Evolutionary conservation across 37 sponge, comb jelly and placozoan genomes (phyloP).

Genomic region (Spongia lamella): DNA sequence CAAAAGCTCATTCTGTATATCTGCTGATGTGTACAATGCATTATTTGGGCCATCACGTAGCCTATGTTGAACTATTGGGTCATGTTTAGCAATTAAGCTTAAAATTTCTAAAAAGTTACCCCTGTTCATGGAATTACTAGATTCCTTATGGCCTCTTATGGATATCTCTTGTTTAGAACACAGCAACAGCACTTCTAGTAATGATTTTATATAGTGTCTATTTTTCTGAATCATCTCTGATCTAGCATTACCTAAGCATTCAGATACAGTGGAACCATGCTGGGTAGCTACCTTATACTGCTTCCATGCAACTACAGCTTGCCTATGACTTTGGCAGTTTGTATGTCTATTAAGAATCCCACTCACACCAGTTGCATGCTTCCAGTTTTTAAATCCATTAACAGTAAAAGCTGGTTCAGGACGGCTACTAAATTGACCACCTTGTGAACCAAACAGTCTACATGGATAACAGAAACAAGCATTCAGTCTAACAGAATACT

Average conservation of each 20-base stretch:
- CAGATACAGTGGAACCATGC: constrained; percentile 38
- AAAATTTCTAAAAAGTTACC: constrained; percentile 64
- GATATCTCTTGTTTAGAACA: constrained; percentile 67
- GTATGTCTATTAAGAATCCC: constrained; percentile 47
- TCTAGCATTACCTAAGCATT: constrained; percentile 18
- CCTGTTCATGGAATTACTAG: constrained; percentile 54
- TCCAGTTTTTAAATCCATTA: too few relatives aligned
- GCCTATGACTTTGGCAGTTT: constrained; percentile 24
- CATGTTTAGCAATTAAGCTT: constrained; percentile 45
- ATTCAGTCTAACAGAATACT: not conserved
- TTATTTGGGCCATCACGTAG: constrained; percentile 37
- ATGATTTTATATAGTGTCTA: constrained; percentile 48
- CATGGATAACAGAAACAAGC: not conserved
- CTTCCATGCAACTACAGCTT: constrained; percentile 43
- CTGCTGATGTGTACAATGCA: constrained; percentile 70
- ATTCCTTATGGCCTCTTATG: constrained; percentile 61
- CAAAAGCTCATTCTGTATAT: constrained; percentile 64
- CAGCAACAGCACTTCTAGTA: constrained; percentile 56
- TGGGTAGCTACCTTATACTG: constrained; percentile 23
- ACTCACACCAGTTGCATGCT: constrained; percentile 60
- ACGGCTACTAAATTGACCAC: constrained; percentile 15
- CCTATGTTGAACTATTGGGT: constrained; percentile 26
- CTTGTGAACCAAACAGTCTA: not conserved
- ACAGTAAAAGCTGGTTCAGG: constrained; percentile 33
- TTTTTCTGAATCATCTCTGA: constrained; percentile 20